Base-by-base conservation (phyloP, 2,888 invertebrate genomes). In the Cephus rjabovi region DNA sequence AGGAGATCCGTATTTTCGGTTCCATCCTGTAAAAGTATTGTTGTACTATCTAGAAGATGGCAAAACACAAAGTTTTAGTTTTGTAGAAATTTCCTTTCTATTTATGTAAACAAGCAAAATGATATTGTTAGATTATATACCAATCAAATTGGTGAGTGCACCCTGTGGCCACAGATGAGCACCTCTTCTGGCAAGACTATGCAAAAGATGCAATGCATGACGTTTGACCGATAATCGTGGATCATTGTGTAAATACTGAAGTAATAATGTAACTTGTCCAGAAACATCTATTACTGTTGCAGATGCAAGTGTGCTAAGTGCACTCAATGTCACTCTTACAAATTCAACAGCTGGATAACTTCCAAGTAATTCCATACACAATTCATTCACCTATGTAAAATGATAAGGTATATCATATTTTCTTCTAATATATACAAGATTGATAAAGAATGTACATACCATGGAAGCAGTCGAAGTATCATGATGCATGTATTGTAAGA, bases 401-500 rank as follows among this genome's bases (percentile, higher is more conserved):
- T 56, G 56, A 23, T 56, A 56, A 56, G 15, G 1, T 56, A 15
- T 23, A 23, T 9, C 9, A 56, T 23, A 23, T 56, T 56, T 56
- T 56, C 23, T 56, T 23, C 9, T 23, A 23, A 34, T 56, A 40
- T 23, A 34, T n/a, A 74, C 23, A 30, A 31, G 12, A 30, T 71
- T 33, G 30, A n/a, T 34, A 34, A 93, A 90, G 1, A 93, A 93
- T 77, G 92, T 92, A 34, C 92, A 83, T 34, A 96, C 96, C 90
- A 95, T 95, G 79, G 95, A 94, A 0, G 96, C 95, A 81, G 96
- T 95, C 70, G 94, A 94, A 87, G 93, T 93, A 89, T 95, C 97
- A 87, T 98, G 98, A 92, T 98, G 97, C 95, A 98, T 98, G 87
- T 98, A 97, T 84, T 97, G 95, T 78, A 99, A 93, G 73, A 98